Percentiles rank a stretch among this genome's conserved stretches.
phyloP scores from a whole-genome alignment of 2,113 vertebrate species.

The Tiliqua scincoides region DNA sequence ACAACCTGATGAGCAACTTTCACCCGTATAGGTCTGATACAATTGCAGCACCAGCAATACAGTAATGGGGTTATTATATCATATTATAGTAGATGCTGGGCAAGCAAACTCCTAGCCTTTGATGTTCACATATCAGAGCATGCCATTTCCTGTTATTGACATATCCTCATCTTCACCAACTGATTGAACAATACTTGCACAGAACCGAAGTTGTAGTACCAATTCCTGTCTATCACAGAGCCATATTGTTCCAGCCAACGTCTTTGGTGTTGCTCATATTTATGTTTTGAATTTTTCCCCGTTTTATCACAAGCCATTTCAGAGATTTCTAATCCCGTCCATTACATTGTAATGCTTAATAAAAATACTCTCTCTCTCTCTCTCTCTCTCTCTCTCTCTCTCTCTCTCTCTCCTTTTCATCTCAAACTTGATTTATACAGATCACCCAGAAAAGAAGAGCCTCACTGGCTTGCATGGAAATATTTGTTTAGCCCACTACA shows the following conservation, averaged over 20 bases:
- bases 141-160: neutral
- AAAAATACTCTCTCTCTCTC: neutral
- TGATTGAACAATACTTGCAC: neutral
- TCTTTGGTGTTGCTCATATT: neutral
- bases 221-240: neutral
- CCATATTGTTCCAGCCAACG: neutral
- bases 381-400: neutral
- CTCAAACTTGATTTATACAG: neutral
- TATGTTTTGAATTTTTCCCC: neutral
- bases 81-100: neutral
- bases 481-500: neutral
- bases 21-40: neutral
- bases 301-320: neutral
- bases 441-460: neutral
- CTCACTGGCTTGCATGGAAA: neutral
- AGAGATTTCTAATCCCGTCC: neutral
- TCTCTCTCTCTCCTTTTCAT: neutral
- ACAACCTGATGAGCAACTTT: slow-evolving; percentile 26
- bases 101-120: neutral
- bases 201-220: neutral
- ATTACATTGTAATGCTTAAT: slow-evolving; percentile 26
- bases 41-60: neutral
- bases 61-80: neutral
- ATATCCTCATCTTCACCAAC: neutral
- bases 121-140: neutral